phyloP scores from a whole-genome alignment of 2,797 vertebrate genomes.

The Channallabes apus region DNA sequence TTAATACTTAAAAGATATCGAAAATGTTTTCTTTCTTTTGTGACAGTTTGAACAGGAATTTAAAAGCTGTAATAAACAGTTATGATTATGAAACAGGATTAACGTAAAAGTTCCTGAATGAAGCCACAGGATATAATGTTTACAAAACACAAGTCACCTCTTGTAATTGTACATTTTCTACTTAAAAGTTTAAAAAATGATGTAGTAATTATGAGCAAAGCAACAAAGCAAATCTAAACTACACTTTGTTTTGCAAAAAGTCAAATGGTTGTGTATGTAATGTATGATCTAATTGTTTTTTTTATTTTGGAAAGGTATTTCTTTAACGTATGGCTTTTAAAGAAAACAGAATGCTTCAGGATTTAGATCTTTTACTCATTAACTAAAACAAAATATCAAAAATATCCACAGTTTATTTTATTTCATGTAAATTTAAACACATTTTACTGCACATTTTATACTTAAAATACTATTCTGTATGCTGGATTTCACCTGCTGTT shows the following conservation, averaged over 20 bases:
- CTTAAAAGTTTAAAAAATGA: constrained; percentile 8
- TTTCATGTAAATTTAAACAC: not conserved
- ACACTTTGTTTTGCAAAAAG: not conserved
- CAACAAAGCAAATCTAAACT: not conserved
- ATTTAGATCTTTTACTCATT: constrained; percentile 40
- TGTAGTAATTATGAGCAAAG: not conserved
- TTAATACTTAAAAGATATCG: not conserved
- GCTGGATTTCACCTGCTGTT: not conserved
- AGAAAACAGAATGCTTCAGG: not conserved
- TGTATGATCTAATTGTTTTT: constrained; percentile 18
- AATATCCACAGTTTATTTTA: not conserved
- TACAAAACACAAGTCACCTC: constrained; percentile 52
- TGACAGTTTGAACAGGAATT: not conserved
- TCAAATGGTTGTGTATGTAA: not conserved
- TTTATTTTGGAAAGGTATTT: constrained; percentile 16
- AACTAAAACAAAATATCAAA: constrained; percentile 38
- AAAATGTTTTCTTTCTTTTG: not conserved
- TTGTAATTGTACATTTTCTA: constrained; percentile 36
- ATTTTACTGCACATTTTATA: constrained; percentile 58
- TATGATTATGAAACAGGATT: constrained; percentile 2
- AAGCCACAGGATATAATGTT: constrained; percentile 39
- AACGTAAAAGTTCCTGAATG: not conserved
- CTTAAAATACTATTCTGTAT: constrained; percentile 54
- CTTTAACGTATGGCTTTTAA: not conserved
- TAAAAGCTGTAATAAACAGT: not conserved